Evolutionary conservation across 2,888 invertebrate species (phyloP), one percentile per base, ranked within the genome.

Genomic region (Pristionchus exspectatus): DNA sequence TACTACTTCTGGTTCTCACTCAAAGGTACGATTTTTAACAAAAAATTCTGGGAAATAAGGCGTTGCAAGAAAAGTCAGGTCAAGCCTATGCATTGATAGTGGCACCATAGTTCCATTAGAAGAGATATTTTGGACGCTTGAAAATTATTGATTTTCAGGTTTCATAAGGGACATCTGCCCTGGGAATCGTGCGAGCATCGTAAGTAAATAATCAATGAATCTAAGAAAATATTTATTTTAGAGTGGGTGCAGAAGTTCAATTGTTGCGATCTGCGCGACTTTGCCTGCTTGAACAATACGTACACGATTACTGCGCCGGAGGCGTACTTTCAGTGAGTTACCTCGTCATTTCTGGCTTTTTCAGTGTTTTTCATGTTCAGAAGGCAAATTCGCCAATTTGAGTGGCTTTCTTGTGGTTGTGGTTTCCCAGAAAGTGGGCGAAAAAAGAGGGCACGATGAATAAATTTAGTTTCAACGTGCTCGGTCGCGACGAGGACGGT

Each of bases 401-500:
- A 24, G 44, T 44, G 3, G 4, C 44, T 44, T 44, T 3, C 4
- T 9, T 44, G 44, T 44, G 44, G 44, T 44, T 5, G 9, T 44
- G 44, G 44, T 44, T 44, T 44, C 3, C 9, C 44, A 44, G 9
- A 3, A 9, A 44, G 44, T 44, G 44, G 44, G 12, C 12, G 7
- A 50, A 50, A 50, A 10, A 50, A 50, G 44, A 50, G 44, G 3
- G 27, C 12, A 69, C 30, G 0, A 12, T 69, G 2, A 2, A 3
- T 7, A 9, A 33, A 38, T 38, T 33, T 2, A 94, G 93, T 56
- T 93, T 91, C 81, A 93, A 94, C 91, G 94, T 94, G 14, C 90
- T 94, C 16, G 93, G 98, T 92, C 97, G 98, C 90, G 89, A 89
- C 9, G 90, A 91, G 30, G 90, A 91, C 66, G 91, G 91, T 2